A percentile compares a stretch with the other conserved stretches of the same genome.
Evolutionary conservation across 2,113 vertebrate genomes (phyloP).

Genomic region (Microtus ochrogaster): DNA sequence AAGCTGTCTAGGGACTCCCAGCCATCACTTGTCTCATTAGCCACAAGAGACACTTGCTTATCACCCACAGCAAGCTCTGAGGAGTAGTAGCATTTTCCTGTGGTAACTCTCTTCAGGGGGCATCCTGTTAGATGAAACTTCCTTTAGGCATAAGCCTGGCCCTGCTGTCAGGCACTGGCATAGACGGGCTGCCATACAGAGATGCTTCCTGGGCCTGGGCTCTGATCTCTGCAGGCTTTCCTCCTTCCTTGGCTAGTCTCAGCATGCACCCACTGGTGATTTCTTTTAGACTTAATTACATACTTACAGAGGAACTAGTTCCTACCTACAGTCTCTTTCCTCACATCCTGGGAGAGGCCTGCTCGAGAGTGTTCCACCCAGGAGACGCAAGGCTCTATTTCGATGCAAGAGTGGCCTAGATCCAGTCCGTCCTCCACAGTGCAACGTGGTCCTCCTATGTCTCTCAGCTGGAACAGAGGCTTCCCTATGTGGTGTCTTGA

Average conservation of each 20-base stretch:
- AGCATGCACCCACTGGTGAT: not conserved
- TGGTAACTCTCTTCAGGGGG: not conserved
- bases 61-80: not conserved
- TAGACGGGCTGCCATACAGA: not conserved
- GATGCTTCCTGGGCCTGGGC: not conserved
- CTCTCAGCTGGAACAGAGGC: not conserved
- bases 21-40: not conserved
- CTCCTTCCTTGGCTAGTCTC: not conserved
- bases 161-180: not conserved
- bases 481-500: not conserved
- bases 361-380: slow-evolving; percentile 14
- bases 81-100: not conserved
- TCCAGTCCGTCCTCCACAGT: not conserved
- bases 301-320: not conserved
- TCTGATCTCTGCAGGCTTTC: not conserved
- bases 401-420: rapidly evolving
- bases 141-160: not conserved
- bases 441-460: rapidly evolving
- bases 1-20: not conserved
- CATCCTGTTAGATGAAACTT: not conserved
- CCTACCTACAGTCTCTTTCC: not conserved
- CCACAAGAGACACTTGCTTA: not conserved
- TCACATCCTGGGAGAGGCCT: not conserved
- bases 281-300: not conserved
- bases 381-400: not conserved